phyloP scores from a whole-genome alignment of 2,113 vertebrate species.

The Dermatemys mawii region DNA sequence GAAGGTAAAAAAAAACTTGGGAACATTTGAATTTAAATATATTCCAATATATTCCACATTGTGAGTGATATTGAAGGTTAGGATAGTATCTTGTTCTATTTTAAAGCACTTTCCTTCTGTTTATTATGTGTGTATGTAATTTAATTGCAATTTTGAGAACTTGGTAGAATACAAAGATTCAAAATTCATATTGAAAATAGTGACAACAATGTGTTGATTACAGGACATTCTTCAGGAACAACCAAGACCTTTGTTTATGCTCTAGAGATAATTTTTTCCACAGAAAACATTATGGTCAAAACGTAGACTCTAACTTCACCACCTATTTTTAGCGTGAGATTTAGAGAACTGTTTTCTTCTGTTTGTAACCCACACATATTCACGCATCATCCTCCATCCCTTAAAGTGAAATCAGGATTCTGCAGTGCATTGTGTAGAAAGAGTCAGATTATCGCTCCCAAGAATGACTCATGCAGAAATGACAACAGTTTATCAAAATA shows the following conservation, averaged over 20 bases:
- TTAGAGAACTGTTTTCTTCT: constrained; percentile 65
- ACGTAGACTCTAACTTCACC: constrained; percentile 35
- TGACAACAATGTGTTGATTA: not conserved
- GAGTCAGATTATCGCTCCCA: constrained; percentile 34
- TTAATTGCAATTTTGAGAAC: not conserved
- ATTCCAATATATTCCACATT: not conserved
- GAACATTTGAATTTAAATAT: not conserved
- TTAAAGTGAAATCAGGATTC: constrained; percentile 27
- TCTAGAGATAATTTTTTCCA: constrained; percentile 25
- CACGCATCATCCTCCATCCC: constrained; percentile 34
- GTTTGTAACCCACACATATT: constrained; percentile 50
- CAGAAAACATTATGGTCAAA: constrained; percentile 19
- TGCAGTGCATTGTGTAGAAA: constrained; percentile 21
- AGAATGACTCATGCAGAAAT: constrained; percentile 61
- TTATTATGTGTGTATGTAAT: not conserved
- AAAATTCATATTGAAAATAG: not conserved
- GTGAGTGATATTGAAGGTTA: not conserved
- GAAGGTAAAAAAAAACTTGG: not conserved
- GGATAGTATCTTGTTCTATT: not conserved
- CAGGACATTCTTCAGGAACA: constrained; percentile 7
- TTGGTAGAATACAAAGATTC: not conserved
- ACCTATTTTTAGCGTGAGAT: constrained; percentile 63
- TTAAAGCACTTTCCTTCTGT: not conserved
- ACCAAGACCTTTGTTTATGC: constrained; percentile 13
- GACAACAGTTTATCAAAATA: constrained; percentile 52